Base-by-base conservation (phyloP, 2,797 vertebrate species). In the Odontamblyopus rebecca region DNA sequence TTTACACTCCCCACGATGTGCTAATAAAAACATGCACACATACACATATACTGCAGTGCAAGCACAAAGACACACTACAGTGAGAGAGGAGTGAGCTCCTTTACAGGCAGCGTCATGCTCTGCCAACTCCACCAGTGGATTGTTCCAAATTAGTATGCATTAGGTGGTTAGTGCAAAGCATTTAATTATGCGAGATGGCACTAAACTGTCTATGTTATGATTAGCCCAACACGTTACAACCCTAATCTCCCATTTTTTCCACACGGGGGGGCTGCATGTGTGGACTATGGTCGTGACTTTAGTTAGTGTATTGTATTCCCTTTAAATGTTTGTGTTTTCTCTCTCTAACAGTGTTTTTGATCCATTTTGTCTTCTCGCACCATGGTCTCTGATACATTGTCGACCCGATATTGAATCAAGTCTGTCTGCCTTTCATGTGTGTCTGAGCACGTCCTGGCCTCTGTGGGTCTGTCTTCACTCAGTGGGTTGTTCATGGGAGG, bases 121-220 rank as follows among this genome's bases (percentile, higher is more conserved):
- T 88, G 85, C 84, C 89, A 89, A 81, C 82, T 89, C 83, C 75
- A 83, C 79, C 80, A 92, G 90, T 91, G 89, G 89, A 91, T 92
- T 83, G 86, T 91, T 89, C 89, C 83, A 92, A 89, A 94, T 94
- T 94, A 92, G 92, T 90, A 93, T 93, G 93, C 92, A 91, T 93
- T 93, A 92, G 87, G 82, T 92, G 88, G 89, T 90, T 89, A 89
- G 88, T 84, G 91, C 89, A 88, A 89, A 92, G 90, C 91, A 88
- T 91, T 94, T 94, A 92, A 94, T 95, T 94, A 94, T 91, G 91
- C 85, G 75, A 91, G 86, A 92, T 93, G 89, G 89, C 89, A 88
- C 91, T 93, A 92, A 93, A 92, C 90, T 89, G 90, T 90, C 89
- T 91, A 85, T 91, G 89, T 94, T 94, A 91, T 91, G 91, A 93